Evolutionary conservation across 2,888 invertebrate species (phyloP).

Genomic region (Pecten maximus): DNA sequence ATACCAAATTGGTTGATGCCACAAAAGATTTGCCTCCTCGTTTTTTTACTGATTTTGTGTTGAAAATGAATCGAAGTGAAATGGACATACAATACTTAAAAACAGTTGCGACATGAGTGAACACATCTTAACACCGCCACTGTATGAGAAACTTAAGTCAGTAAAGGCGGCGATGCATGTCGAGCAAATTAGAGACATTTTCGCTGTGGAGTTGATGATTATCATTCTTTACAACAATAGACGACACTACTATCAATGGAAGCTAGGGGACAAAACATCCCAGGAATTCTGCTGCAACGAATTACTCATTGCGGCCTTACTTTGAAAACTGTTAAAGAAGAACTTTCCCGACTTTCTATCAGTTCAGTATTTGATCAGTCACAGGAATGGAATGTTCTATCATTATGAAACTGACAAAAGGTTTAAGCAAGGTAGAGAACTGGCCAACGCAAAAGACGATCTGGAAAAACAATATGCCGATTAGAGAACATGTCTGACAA

Average conservation of each 20-base stretch:
- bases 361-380: not conserved
- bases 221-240: not conserved
- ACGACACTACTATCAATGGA: conserved; percentile 2
- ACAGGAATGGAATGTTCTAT: not conserved
- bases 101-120: not conserved
- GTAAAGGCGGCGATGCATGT: not conserved
- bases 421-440: not conserved
- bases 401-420: not conserved
- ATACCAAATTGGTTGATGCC: not conserved
- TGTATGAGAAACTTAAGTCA: not conserved
- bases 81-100: not conserved
- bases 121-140: not conserved
- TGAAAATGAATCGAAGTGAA: not conserved
- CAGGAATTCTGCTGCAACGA: not conserved
- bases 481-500: not conserved
- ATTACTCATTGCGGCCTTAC: not conserved
- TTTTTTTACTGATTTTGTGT: not conserved
- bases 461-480: not conserved
- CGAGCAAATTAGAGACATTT: not conserved
- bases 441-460: not conserved
- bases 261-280: not conserved
- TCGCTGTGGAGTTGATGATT: not conserved
- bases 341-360: not conserved
- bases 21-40: not conserved
- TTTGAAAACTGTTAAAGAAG: not conserved